Conservation (phyloP, 2,888 invertebrate species). For the Taphrorychus bicolor region DNA sequence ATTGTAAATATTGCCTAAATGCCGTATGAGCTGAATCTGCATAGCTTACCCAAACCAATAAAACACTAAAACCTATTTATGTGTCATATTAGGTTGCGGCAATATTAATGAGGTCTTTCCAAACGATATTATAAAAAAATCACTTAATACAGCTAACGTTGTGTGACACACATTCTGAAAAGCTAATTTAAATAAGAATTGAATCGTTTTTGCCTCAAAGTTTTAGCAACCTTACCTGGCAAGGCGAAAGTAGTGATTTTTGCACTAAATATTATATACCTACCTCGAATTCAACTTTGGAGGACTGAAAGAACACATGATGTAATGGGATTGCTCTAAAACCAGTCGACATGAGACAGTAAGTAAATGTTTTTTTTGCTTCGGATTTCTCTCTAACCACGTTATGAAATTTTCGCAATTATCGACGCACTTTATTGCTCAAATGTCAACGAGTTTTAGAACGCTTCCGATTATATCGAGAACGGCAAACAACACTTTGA, state of each 20-base stretch:
- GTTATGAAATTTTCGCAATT: too few species aligned
- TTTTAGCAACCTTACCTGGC: constrained; percentile 1
- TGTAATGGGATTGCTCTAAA: too few species aligned
- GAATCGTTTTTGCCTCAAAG: constrained; percentile 7
- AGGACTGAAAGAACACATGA: too few species aligned
- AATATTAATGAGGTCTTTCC: constrained; percentile 15
- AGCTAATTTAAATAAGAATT: constrained; percentile 11
- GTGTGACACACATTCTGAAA: constrained; percentile 14
- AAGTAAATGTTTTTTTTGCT: too few species aligned
- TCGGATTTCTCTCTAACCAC: too few species aligned
- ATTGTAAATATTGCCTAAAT: too few species aligned
- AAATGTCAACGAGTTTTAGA: background rate
- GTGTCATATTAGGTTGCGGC: background rate
- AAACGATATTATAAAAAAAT: constrained; percentile 16
- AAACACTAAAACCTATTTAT: background rate
- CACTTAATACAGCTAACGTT: constrained; percentile 3
- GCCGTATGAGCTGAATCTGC: too few species aligned
- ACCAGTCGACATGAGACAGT: too few species aligned
- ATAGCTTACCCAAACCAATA: background rate
- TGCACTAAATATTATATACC: too few species aligned
- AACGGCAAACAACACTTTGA: background rate
- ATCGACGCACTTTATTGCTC: too few species aligned
- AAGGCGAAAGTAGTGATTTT: constrained; percentile 12
- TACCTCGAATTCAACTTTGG: too few species aligned
- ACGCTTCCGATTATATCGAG: background rate